Evolutionary conservation across 2,888 invertebrate genomes (phyloP).

Genomic region (Leptarthrus brevirostris): DNA sequence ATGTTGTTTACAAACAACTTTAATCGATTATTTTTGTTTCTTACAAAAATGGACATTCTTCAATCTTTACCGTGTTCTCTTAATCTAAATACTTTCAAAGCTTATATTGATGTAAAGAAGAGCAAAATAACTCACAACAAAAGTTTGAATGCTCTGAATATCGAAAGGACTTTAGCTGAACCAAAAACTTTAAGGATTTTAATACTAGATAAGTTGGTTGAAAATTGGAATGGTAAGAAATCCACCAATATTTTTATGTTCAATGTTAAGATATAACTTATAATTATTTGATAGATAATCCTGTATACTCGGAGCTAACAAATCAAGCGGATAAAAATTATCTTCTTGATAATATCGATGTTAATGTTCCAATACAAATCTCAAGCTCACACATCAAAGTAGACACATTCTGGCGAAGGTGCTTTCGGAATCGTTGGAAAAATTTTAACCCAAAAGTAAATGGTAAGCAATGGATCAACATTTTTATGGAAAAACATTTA

Average conservation of each 20-base stretch:
- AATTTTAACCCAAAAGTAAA: constrained; percentile 56
- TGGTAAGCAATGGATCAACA: constrained; percentile 62
- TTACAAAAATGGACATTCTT: constrained; percentile 57
- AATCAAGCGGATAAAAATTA: constrained; percentile 64
- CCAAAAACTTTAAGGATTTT: constrained; percentile 63
- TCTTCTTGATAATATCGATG: constrained; percentile 63
- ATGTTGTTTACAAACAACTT: not conserved
- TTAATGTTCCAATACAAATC: constrained; percentile 62
- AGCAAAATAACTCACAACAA: constrained; percentile 33
- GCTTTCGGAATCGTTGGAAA: constrained; percentile 63
- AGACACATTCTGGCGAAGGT: constrained; percentile 65
- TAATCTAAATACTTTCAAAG: constrained; percentile 64
- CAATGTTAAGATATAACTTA: not conserved
- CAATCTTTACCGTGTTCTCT: constrained; percentile 60
- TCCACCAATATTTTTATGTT: too few relatives aligned
- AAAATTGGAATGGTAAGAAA: constrained; percentile 63
- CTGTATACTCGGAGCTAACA: constrained; percentile 61
- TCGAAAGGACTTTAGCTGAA: constrained; percentile 58
- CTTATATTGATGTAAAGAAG: constrained; percentile 57
- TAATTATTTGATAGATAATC: constrained; percentile 60
- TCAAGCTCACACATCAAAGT: constrained; percentile 63
- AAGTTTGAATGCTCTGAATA: constrained; percentile 53
- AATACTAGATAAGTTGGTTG: constrained; percentile 63
- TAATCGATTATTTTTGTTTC: not conserved
- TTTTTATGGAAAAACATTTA: constrained; percentile 67